Evolutionary conservation across 2,888 invertebrate species (phyloP).

Genomic region (Halictus quadricinctus): DNA sequence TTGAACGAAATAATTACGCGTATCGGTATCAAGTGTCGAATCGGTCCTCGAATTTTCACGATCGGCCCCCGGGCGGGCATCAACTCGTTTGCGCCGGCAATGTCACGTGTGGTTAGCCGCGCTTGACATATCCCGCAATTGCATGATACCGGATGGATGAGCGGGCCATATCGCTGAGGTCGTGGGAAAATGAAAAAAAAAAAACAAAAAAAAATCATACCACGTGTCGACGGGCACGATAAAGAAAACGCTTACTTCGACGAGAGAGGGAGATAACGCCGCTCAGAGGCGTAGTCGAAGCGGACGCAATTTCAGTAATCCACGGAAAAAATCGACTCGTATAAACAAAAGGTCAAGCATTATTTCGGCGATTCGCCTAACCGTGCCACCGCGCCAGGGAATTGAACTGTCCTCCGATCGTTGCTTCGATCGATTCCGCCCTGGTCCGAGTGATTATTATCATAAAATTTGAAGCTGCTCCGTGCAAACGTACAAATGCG

Average conservation of each 20-base stretch:
- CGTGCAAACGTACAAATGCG: neutral
- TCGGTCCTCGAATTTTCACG: slow-evolving; percentile 63
- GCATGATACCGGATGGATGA: slow-evolving; percentile 66
- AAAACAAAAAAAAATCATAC: neutral
- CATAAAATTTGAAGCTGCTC: neutral
- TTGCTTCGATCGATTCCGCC: neutral
- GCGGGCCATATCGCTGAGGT: slow-evolving; percentile 51
- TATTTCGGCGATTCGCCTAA: slow-evolving; percentile 38
- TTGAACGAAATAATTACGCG: slow-evolving; percentile 61
- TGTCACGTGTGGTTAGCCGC: slow-evolving; percentile 64
- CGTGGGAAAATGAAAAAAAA: slow-evolving; percentile 39
- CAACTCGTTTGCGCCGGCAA: slow-evolving; percentile 52
- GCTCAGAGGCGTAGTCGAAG: slow-evolving; percentile 24
- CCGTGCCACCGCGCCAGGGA: neutral
- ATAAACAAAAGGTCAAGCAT: slow-evolving; percentile 32
- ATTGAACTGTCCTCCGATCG: neutral
- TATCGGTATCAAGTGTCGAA: slow-evolving; percentile 65
- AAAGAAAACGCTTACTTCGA: slow-evolving; percentile 23
- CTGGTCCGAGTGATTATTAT: neutral
- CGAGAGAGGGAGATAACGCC: neutral
- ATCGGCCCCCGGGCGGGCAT: slow-evolving; percentile 45
- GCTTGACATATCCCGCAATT: slow-evolving; percentile 68
- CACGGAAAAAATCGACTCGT: slow-evolving; percentile 37
- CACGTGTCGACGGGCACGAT: neutral
- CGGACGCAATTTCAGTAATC: slow-evolving; percentile 58